These are phyloP conservation scores for Peromyscus polionotus DNA, from an alignment of 2,113 vertebrate species.

Conservation along the genomic window DNA sequence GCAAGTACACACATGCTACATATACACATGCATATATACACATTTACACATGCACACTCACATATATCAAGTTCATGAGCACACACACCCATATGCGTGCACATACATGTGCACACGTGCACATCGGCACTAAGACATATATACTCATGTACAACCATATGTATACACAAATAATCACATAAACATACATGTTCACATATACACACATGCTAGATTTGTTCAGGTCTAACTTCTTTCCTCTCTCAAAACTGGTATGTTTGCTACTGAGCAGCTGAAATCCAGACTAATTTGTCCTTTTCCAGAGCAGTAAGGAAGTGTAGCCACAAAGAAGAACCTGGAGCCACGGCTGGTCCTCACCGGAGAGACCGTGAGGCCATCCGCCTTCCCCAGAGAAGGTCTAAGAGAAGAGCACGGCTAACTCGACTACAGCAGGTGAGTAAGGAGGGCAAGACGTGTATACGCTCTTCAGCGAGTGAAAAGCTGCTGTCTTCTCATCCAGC, in stretches of 20 bases:
- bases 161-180: not conserved
- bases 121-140: not conserved
- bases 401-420: conserved; percentile 59
- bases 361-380: not conserved
- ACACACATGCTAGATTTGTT: not conserved
- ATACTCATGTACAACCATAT: too few species aligned
- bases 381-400: conserved; percentile 62
- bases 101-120: not conserved
- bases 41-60: not conserved
- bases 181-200: not conserved
- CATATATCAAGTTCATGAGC: not conserved
- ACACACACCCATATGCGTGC: not conserved
- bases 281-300: not conserved
- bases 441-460: not conserved
- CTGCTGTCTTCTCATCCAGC: conserved; percentile 48
- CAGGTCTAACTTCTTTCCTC: not conserved
- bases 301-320: not conserved
- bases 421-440: conserved; percentile 40
- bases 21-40: not conserved
- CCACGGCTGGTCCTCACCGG: conserved; percentile 48
- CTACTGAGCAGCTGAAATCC: not conserved
- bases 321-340: not conserved
- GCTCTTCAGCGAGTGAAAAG: conserved; percentile 33
- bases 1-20: not conserved
- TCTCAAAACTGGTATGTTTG: not conserved